These are phyloP conservation scores for Saccostrea glomerata DNA, from an alignment of 1,140 invertebrate genomes.

Conservation along the genomic window DNA sequence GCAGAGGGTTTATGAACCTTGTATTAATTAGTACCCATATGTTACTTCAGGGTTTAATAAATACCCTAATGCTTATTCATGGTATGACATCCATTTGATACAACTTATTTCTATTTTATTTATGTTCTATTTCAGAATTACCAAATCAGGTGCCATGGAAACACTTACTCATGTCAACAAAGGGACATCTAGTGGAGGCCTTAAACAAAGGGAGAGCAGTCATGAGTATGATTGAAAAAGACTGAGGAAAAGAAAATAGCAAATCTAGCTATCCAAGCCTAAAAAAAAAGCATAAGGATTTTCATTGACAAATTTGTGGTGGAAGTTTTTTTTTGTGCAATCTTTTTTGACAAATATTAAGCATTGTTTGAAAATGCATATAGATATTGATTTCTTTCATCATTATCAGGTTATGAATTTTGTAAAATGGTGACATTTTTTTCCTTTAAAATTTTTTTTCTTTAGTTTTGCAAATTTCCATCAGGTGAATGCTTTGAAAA, in stretches of 20 bases:
- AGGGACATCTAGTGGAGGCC: constrained; percentile 33
- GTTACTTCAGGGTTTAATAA: too few species aligned
- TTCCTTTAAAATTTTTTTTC: neutral
- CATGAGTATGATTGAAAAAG: constrained; percentile 69
- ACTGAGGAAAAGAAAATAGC: neutral
- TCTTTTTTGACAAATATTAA: neutral
- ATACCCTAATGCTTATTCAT: too few species aligned
- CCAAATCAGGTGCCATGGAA: constrained; percentile 65
- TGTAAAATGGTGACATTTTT: neutral
- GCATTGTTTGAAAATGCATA: neutral
- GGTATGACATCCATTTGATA: too few species aligned
- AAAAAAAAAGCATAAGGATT: neutral
- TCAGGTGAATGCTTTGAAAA: neutral
- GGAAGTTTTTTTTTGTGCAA: constrained; percentile 22
- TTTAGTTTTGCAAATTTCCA: neutral
- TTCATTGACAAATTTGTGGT: constrained; percentile 7
- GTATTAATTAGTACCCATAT: too few species aligned
- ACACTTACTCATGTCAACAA: constrained; percentile 66
- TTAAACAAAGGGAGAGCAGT: constrained; percentile 69
- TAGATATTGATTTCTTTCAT: neutral
- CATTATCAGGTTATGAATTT: neutral
- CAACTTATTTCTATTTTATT: neutral
- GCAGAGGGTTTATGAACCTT: too few species aligned
- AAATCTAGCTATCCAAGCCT: neutral
- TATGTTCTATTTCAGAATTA: constrained; percentile 59